phyloP scores from a whole-genome alignment of 1,140 invertebrate genomes.

The Acyrthosiphon pisum region DNA sequence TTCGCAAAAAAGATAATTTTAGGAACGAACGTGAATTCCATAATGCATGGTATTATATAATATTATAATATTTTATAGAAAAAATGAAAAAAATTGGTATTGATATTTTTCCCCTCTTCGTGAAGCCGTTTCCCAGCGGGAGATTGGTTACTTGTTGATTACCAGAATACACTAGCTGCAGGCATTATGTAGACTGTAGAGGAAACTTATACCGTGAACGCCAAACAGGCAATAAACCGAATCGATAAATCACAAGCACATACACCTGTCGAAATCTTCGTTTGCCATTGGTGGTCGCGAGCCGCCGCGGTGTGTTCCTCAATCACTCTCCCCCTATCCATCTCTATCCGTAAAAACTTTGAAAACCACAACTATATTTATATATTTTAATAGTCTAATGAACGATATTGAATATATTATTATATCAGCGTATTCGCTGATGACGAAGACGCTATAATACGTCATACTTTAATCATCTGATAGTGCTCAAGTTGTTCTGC shows the following conservation, averaged over 20 bases:
- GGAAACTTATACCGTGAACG: not conserved
- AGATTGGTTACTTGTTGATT: conserved; percentile 41
- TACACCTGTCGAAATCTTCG: conserved; percentile 51
- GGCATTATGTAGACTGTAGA: not conserved
- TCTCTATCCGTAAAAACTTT: not conserved
- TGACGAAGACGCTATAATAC: not conserved
- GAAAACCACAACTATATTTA: not conserved
- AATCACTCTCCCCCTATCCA: not conserved
- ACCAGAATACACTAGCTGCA: conserved; percentile 25
- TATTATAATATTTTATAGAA: not conserved
- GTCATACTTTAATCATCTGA: not conserved
- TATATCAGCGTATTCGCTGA: not conserved
- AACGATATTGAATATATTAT: not conserved
- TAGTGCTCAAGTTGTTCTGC: not conserved
- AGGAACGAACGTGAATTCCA: not conserved
- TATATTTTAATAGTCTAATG: conserved; percentile 25
- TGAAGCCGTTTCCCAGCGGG: conserved; percentile 34
- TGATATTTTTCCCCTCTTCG: not conserved
- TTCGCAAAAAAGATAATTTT: not conserved
- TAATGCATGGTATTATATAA: not conserved
- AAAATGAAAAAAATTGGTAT: conserved; percentile 16
- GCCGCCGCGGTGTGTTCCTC: not conserved
- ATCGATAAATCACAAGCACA: conserved; percentile 54
- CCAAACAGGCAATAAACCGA: conserved; percentile 18
- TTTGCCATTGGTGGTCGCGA: conserved; percentile 27